Base-by-base conservation (phyloP, 2,113 vertebrate species). In the Hypomesus transpacificus region DNA sequence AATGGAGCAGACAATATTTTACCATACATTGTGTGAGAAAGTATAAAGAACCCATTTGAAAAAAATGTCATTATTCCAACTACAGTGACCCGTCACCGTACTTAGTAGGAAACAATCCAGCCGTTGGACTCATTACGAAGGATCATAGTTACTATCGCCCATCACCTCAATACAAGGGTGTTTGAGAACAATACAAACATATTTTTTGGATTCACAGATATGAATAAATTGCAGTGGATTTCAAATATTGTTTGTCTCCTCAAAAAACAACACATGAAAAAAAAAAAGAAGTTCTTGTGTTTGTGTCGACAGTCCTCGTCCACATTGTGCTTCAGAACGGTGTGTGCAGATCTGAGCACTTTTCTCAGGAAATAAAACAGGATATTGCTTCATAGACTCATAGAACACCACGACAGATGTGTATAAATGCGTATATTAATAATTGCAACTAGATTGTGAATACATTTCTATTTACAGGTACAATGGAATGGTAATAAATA, bases 341-440 rank as follows among this genome's bases (percentile, higher is more conserved):
- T 46, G 39, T 46, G 9, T 7, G 39, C 39, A 90, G 92, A 92
- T 84, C 92, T 92, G 56, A 92, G 88, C 21, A 31, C 26, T 66
- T 66, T 17, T 21, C 26, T 16, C 26, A 34, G 57, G 57, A 70
- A 26, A 60, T 46, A 20, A 18, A 34, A 70, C 68, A 59, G 26
- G 17, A 39, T 46, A 82, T 88, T 85, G 90, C 91, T 92, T 91
- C 92, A 87, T 90, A 90, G 91, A 94, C 92, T 83, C 85, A 76
- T 83, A 86, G n/a, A 92, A 85, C 92, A 85, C 88, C 80, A 83
- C 93, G 91, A 9, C 83, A 8, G n/a, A 84, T 84, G 87, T 82
- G 87, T 87, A 89, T 90, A 84, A 93, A 91, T 91, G 93, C 91
- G 92, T 87, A 90, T 95, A 96, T 96, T 95, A 97, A 96, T 96